These are phyloP conservation scores for Drosophila longiperda DNA, from an alignment of 2,888 invertebrate species.

Conservation along the genomic window DNA sequence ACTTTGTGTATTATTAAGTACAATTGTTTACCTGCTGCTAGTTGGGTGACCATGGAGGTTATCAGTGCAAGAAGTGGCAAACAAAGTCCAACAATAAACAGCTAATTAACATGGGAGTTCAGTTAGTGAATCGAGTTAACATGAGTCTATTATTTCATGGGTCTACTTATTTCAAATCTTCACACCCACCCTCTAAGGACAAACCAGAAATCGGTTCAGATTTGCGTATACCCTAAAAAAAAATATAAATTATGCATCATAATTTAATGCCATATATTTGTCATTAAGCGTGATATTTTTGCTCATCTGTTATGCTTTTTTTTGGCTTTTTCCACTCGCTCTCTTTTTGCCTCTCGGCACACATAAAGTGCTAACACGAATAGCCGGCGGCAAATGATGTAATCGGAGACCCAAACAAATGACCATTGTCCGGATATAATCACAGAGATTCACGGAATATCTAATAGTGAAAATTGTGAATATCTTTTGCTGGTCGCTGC, in stretches of 20 bases:
- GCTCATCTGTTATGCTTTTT: background rate
- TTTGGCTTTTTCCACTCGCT: background rate
- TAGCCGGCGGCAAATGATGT: slow-evolving; percentile 21
- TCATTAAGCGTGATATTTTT: background rate
- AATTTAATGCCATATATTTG: background rate
- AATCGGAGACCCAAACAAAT: slow-evolving; percentile 19
- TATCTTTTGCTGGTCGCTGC: slow-evolving; percentile 8
- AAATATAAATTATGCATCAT: background rate
- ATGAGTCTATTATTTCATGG: background rate
- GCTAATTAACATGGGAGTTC: background rate
- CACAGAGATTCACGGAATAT: slow-evolving; percentile 21
- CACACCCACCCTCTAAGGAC: background rate
- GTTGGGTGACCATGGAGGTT: background rate
- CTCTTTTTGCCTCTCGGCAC: background rate
- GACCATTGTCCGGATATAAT: slow-evolving; percentile 18
- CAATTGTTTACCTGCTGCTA: background rate
- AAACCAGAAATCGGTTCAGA: background rate
- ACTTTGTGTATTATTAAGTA: background rate
- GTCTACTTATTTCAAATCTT: background rate
- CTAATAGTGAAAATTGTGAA: slow-evolving; percentile 35
- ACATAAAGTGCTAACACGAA: slow-evolving; percentile 39
- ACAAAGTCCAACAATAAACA: background rate
- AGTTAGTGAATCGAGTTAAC: background rate
- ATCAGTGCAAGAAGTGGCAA: background rate
- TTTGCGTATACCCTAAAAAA: background rate